These are phyloP conservation scores for Coregonus ussuriensis DNA, from an alignment of 2,797 vertebrate genomes.

Conservation along the genomic window DNA sequence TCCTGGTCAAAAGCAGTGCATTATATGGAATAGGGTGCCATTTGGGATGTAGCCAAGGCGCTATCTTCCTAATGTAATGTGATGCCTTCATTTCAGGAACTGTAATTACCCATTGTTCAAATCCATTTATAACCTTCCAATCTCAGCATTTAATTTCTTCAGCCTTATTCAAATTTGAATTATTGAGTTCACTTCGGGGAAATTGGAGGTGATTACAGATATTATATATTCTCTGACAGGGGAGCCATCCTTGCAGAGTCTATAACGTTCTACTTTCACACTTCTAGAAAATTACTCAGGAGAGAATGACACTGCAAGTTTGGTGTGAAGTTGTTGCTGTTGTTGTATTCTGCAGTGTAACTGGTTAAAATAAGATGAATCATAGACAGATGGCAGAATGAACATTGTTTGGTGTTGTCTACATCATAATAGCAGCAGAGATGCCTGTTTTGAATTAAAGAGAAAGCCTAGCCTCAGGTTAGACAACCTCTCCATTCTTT, in stretches of 20 bases:
- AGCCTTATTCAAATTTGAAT: background rate
- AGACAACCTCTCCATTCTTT: no score
- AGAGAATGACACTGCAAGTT: background rate
- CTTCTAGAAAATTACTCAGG: no score
- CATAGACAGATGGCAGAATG: background rate
- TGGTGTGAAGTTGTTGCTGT: background rate
- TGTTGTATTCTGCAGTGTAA: background rate
- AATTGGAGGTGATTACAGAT: constrained; percentile 11
- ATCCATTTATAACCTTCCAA: background rate
- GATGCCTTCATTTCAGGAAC: constrained; percentile 8
- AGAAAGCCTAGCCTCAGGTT: background rate
- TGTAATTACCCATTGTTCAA: constrained; percentile 8
- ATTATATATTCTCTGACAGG: background rate
- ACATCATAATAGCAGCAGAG: background rate
- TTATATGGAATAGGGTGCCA: background rate
- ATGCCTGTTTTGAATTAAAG: background rate
- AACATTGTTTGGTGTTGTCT: background rate
- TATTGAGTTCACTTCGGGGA: constrained; percentile 6
- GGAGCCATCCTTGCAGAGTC: background rate
- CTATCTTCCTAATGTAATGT: background rate
- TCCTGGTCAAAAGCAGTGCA: no score
- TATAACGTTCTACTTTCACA: background rate
- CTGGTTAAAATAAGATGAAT: background rate
- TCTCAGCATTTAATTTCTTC: background rate
- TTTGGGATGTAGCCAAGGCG: background rate